A percentile compares a stretch with the other conserved stretches of the same genome.
phyloP scores from a whole-genome alignment of 1,140 invertebrate species.

The Pentalonia nigronervosa region DNA sequence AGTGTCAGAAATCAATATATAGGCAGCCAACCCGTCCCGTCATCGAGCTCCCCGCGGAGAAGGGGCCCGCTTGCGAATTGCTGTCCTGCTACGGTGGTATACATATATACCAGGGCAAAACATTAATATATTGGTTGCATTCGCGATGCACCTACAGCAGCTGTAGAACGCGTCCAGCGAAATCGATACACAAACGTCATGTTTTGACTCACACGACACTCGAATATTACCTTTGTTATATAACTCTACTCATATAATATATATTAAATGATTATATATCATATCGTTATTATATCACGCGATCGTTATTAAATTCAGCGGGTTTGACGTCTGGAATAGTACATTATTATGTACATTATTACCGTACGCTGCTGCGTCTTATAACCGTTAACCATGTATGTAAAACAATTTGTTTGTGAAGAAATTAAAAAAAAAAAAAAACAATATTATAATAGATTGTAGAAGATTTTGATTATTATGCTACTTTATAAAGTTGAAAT shows the following conservation, averaged over 20 bases:
- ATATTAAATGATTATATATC: background rate
- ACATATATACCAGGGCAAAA: background rate
- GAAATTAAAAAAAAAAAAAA: background rate
- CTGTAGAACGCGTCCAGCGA: background rate
- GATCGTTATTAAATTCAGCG: background rate
- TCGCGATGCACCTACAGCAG: background rate
- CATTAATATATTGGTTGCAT: background rate
- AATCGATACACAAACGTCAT: background rate
- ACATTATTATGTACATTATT: background rate
- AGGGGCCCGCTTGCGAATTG: background rate
- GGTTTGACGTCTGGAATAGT: background rate
- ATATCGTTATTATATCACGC: background rate
- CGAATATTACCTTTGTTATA: background rate
- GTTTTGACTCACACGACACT: background rate
- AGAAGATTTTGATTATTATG: background rate
- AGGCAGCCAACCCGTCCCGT: background rate
- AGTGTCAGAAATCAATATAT: slow-evolving; percentile 11
- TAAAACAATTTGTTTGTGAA: background rate
- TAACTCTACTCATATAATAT: background rate
- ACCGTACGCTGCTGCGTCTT: background rate
- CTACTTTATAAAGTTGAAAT: background rate
- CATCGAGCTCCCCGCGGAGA: background rate
- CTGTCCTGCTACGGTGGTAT: background rate
- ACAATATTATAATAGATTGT: background rate
- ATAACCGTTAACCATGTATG: background rate